Percentiles rank a stretch among this genome's conserved stretches.
Evolutionary conservation across 2,797 vertebrate species (phyloP).

Genomic region (Muscicapa comitata): DNA sequence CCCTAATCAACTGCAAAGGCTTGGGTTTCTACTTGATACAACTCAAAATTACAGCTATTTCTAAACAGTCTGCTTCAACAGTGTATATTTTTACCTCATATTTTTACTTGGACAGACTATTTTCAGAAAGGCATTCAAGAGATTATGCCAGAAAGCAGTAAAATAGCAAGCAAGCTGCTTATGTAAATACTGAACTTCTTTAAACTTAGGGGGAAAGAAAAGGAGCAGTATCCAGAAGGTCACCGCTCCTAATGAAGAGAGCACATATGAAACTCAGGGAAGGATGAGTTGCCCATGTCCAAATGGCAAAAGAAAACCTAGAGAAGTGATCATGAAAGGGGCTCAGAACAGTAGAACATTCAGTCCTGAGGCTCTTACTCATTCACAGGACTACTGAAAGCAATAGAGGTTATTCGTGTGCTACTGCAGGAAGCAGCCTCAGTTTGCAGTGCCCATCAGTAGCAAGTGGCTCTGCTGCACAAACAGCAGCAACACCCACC

Average conservation of each 20-base stretch:
- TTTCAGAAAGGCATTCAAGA: conserved; percentile 24
- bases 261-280: not conserved
- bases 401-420: not conserved
- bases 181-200: not conserved
- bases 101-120: conserved; percentile 17
- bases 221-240: not conserved
- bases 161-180: not conserved
- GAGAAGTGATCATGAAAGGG: not conserved
- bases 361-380: not conserved
- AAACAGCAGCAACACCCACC: not conserved
- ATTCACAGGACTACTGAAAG: not conserved
- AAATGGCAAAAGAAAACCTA: not conserved
- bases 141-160: conserved; percentile 27
- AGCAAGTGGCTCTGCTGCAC: not conserved
- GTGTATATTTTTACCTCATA: conserved; percentile 31
- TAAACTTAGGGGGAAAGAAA: not conserved
- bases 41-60: conserved; percentile 27
- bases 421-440: not conserved
- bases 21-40: not conserved
- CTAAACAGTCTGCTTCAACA: not conserved
- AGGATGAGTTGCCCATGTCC: not conserved
- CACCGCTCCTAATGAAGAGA: not conserved
- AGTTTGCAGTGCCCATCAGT: not conserved
- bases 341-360: not conserved
- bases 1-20: conserved; percentile 16